These are phyloP conservation scores for Xerus rutilus DNA, from an alignment of 2,797 vertebrate genomes.

Conservation along the genomic window DNA sequence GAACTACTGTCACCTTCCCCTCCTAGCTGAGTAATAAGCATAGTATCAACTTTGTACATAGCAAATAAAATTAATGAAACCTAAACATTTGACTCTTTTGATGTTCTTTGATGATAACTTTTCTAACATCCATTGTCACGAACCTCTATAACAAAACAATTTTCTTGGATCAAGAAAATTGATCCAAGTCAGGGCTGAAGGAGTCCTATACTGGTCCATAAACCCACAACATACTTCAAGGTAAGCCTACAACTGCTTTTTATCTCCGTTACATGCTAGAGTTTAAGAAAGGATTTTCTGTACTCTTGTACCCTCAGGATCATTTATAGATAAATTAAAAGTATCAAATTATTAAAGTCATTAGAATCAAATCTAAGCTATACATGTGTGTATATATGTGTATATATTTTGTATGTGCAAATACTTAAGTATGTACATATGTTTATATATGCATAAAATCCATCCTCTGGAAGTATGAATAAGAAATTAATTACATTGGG, in stretches of 20 bases:
- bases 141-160: neutral
- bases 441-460: slow-evolving; percentile 54
- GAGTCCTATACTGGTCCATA: neutral
- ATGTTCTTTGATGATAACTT: slow-evolving; percentile 46
- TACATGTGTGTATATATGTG: neutral
- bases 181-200: slow-evolving; percentile 30
- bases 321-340: slow-evolving; percentile 55
- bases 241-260: slow-evolving; percentile 16
- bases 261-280: neutral
- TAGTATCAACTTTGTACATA: slow-evolving; percentile 58
- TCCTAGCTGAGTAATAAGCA: slow-evolving; percentile 62
- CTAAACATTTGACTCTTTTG: slow-evolving; percentile 47
- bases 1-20: slow-evolving; percentile 41
- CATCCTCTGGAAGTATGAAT: slow-evolving; percentile 47
- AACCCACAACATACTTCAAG: neutral
- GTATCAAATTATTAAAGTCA: slow-evolving; percentile 24
- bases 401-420: neutral
- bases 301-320: neutral
- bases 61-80: slow-evolving; percentile 75
- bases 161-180: neutral
- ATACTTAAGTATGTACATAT: neutral
- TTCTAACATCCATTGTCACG: slow-evolving; percentile 36
- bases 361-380: slow-evolving; percentile 55
- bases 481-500: slow-evolving; percentile 50
- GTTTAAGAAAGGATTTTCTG: slow-evolving; percentile 47